Conservation (phyloP, 2,113 vertebrate genomes). For the Tupaia tana region DNA sequence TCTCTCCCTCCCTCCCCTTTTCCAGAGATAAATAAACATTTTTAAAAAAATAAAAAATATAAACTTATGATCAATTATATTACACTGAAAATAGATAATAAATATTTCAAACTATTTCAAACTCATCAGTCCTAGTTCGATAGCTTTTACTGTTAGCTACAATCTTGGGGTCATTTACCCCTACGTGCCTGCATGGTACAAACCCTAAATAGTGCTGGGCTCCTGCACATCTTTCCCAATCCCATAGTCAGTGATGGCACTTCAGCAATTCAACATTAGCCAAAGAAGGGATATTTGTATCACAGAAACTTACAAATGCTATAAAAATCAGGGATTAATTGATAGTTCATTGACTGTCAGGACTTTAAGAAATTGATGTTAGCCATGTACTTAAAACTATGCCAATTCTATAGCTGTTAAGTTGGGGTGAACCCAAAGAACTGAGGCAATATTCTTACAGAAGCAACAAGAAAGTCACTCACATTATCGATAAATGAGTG, state of each 20-base stretch:
- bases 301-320: background rate
- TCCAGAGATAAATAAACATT: no score
- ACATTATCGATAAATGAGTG: background rate
- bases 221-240: accelerated
- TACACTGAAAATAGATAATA: background rate
- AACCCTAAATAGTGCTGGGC: background rate
- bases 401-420: background rate
- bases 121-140: background rate
- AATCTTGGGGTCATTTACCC: background rate
- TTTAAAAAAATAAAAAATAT: background rate
- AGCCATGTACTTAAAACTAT: background rate
- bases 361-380: background rate
- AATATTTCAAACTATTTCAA: background rate
- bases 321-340: background rate
- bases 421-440: background rate
- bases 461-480: background rate
- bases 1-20: no score
- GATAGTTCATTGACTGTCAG: background rate
- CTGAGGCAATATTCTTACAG: background rate
- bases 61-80: background rate
- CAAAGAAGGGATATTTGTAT: background rate
- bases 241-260: background rate
- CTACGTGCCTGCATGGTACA: no score
- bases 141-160: background rate
- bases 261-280: background rate